These are phyloP conservation scores for Dryadula phaetusa DNA, from an alignment of 2,888 invertebrate genomes.

Conservation along the genomic window DNA sequence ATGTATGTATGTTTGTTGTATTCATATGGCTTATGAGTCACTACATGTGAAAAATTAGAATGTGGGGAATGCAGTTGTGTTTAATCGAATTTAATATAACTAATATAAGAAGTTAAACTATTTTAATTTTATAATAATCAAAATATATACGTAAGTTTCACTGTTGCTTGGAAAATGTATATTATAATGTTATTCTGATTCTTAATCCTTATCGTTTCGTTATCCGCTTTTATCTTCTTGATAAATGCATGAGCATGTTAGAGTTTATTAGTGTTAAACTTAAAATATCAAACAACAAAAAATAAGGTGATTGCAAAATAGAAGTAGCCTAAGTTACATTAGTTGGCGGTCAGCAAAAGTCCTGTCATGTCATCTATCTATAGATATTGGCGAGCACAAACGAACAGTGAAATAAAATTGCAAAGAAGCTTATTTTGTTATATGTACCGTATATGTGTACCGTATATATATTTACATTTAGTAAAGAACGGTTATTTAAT, in stretches of 20 bases:
- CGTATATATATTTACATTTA: too few species aligned
- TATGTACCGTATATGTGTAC: too few species aligned
- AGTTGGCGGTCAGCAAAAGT: too few species aligned
- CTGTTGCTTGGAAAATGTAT: background rate
- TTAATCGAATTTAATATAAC: background rate
- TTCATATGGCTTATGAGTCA: background rate
- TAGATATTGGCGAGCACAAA: too few species aligned
- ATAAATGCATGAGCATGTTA: conserved; percentile 3
- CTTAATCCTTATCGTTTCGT: too few species aligned
- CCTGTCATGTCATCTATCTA: too few species aligned
- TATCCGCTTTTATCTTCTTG: background rate
- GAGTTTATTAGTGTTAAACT: background rate
- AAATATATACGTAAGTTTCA: background rate
- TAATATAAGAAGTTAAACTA: too few species aligned
- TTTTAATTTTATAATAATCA: background rate
- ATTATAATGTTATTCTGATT: background rate
- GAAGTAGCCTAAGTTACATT: too few species aligned
- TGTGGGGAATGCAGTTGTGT: background rate
- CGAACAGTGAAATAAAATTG: too few species aligned
- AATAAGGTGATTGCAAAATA: too few species aligned
- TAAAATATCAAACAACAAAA: background rate
- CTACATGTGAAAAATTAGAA: background rate
- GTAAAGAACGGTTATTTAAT: too few species aligned
- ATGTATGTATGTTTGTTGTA: background rate
- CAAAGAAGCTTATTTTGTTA: too few species aligned